Evolutionary conservation across 2,888 invertebrate species (phyloP).

Genomic region (Pterobdella sp.): DNA sequence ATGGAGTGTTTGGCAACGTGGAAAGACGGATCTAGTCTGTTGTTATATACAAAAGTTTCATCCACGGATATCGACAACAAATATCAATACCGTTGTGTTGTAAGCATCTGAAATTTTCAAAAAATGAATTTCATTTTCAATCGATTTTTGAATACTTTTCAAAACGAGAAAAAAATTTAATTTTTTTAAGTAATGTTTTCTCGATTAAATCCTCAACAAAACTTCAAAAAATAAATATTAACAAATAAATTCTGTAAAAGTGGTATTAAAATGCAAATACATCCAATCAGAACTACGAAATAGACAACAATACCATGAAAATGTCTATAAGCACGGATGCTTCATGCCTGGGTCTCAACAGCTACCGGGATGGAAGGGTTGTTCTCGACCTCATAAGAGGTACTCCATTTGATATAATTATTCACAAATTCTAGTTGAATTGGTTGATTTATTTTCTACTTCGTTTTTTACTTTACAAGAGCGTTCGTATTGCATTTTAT

Average conservation of each 20-base stretch:
- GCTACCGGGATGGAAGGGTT: conserved; percentile 75
- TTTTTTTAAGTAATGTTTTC: too few species aligned
- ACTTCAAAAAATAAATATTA: too few species aligned
- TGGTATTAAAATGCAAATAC: not conserved
- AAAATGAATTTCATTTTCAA: not conserved
- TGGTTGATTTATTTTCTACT: too few species aligned
- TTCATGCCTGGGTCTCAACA: conserved; percentile 58
- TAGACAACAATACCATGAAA: conserved; percentile 38
- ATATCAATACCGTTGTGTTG: conserved; percentile 82
- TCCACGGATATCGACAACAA: conserved; percentile 66
- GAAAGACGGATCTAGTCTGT: conserved; percentile 43
- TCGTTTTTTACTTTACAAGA: too few species aligned
- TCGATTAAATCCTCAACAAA: too few species aligned
- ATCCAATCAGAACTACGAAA: conserved; percentile 2
- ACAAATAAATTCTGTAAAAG: not conserved
- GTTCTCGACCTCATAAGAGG: conserved; percentile 75
- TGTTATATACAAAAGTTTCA: conserved; percentile 46
- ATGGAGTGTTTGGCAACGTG: conserved; percentile 45
- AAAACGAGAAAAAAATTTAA: too few species aligned
- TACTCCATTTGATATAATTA: conserved; percentile 42
- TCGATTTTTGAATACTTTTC: not conserved
- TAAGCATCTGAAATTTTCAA: conserved; percentile 49
- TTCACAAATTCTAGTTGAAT: not conserved
- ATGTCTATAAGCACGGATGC: conserved; percentile 51
- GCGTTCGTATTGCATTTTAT: too few species aligned